Conservation (phyloP, 2,888 invertebrate genomes). For the Trissolcus brochymenae region DNA sequence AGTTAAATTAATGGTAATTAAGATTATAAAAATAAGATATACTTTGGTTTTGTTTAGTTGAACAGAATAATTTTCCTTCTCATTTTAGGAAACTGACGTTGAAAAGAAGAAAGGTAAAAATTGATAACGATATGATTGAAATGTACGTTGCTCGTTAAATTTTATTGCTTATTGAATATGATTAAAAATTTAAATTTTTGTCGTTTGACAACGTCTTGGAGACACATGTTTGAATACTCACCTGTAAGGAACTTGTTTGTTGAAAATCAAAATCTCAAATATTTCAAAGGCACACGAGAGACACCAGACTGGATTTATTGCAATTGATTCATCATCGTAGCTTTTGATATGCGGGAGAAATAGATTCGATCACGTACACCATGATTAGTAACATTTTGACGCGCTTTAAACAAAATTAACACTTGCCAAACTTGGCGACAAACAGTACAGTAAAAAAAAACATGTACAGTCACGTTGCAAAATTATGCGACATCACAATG, state of each 20-base stretch:
- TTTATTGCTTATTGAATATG: not conserved
- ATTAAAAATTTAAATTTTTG: not conserved
- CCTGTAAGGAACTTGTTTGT: conserved; percentile 28
- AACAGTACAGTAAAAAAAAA: conserved; percentile 36
- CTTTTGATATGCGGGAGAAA: not conserved
- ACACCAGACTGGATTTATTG: not conserved
- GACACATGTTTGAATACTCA: not conserved
- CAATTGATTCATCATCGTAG: not conserved
- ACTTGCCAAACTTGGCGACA: conserved; percentile 36
- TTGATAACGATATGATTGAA: too few species aligned
- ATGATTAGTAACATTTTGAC: conserved; percentile 30
- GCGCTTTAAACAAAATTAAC: conserved; percentile 38
- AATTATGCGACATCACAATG: conserved; percentile 48
- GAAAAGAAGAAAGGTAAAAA: too few species aligned
- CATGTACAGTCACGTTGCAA: conserved; percentile 55
- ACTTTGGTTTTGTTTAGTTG: too few species aligned
- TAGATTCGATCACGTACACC: not conserved
- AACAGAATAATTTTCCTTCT: too few species aligned
- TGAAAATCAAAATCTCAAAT: too few species aligned
- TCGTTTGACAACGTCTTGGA: conserved; percentile 11
- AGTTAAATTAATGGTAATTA: too few species aligned
- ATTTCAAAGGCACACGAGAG: not conserved
- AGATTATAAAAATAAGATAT: too few species aligned
- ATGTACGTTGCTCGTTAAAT: too few species aligned
- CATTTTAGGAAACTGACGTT: too few species aligned